These are phyloP conservation scores for Dendrolimus kikuchii DNA, from an alignment of 1,140 invertebrate genomes.

Conservation along the genomic window DNA sequence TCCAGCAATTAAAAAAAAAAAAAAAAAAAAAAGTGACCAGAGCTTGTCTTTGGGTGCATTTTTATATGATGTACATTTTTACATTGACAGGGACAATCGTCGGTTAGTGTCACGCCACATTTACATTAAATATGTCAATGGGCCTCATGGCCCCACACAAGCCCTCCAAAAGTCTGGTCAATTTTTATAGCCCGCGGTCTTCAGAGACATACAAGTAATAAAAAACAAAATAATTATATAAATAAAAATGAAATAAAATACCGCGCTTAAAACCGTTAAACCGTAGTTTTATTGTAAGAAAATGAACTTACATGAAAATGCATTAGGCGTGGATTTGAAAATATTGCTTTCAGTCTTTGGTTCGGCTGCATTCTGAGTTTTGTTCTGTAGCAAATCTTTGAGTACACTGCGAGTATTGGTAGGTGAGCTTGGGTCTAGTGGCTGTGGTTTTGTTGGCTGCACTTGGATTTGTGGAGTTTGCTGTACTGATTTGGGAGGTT, in stretches of 20 bases:
- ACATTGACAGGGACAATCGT: too few species aligned
- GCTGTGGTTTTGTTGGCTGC: constrained; percentile 9
- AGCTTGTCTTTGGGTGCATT: too few species aligned
- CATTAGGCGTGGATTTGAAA: constrained; percentile 22
- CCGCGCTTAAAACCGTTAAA: too few species aligned
- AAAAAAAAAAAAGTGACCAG: too few species aligned
- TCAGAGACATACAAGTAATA: constrained; percentile 1
- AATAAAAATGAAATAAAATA: constrained; percentile 4
- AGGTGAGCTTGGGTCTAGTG: constrained; percentile 4
- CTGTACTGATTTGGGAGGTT: constrained; percentile 14
- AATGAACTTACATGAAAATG: constrained; percentile 36
- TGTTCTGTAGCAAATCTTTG: constrained; percentile 41
- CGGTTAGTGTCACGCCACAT: too few species aligned
- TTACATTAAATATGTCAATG: too few species aligned
- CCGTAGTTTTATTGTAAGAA: too few species aligned
- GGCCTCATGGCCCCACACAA: too few species aligned
- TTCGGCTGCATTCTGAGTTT: constrained; percentile 24
- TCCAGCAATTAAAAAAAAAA: too few species aligned
- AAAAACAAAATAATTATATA: not conserved
- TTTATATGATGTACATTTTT: too few species aligned
- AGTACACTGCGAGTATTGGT: constrained; percentile 23
- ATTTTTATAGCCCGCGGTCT: not conserved
- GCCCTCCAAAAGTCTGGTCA: not conserved
- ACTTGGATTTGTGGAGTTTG: constrained; percentile 7
- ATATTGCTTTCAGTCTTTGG: constrained; percentile 39